Evolutionary conservation across 64 coral and sea anemone species (phyloP).

Genomic region (Pachyseris speciosa): DNA sequence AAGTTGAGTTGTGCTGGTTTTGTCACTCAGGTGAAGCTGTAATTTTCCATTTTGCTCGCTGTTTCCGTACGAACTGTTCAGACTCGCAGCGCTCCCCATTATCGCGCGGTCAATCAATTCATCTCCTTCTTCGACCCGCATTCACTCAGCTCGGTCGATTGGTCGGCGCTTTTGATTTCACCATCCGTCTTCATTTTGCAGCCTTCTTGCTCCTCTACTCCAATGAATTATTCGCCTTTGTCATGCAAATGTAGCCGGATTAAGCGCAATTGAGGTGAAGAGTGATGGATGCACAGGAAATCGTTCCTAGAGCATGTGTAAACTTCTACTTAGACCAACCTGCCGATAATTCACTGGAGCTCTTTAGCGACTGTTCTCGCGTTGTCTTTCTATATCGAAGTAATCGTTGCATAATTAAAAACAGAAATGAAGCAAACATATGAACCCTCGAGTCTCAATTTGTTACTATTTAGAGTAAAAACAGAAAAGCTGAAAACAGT

Average conservation of each 20-base stretch:
- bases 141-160: neutral
- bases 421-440: too few species aligned
- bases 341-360: neutral
- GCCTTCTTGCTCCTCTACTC: neutral
- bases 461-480: neutral
- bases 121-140: neutral
- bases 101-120: neutral
- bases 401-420: neutral
- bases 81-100: slow-evolving; percentile 56
- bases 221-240: slow-evolving; percentile 27
- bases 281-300: slow-evolving; percentile 8
- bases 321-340: neutral
- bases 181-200: neutral
- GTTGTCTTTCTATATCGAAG: neutral
- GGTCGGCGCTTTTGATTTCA: neutral
- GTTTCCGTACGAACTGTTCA: neutral
- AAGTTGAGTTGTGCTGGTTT: slow-evolving; percentile 1
- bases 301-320: neutral
- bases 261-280: neutral
- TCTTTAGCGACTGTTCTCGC: neutral
- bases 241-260: slow-evolving; percentile 31
- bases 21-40: neutral
- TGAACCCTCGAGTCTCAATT: neutral
- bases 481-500: too few species aligned
- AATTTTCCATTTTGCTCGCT: slow-evolving; percentile 17